Evolutionary conservation across 2,113 vertebrate species (phyloP), one percentile per base, ranked within the genome.

Genomic region (Coptodon bakossiorum): DNA sequence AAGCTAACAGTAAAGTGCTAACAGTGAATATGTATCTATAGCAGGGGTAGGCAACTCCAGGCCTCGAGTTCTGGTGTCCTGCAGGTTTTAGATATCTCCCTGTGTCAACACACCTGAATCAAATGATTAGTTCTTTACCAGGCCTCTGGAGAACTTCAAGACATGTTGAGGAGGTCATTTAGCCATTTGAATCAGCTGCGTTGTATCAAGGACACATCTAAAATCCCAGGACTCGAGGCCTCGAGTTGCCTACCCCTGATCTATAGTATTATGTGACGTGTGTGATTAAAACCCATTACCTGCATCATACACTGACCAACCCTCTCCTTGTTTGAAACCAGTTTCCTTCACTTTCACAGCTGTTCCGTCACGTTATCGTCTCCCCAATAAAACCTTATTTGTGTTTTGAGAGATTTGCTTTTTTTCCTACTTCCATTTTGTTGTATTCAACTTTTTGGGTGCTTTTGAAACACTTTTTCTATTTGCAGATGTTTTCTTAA

Each of bases 181-280:
- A 59, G 7, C 4, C 0, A 16, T 59, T 59, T 29, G 9, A 59
- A 59, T 59, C 24, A 59, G 56, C 24, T 9, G 13, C 0, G 13
- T 29, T 59, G 24, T 16, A 29, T 59, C 56, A 59, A 5, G 56
- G 24, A 59, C 24, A 59, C 24, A 59, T 59, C 56, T 59, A 59
- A 59, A 59, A 59, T 29, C 56, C 13, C 1, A 59, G 56, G 56
- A 59, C 24, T 59, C 5, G 5, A 59, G 56, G 27, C 56, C 13
- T 59, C 1, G 1, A 0, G 54, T 16, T 57, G 0, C 54, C 54
- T 57, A 57, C 54, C 24, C 54, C 54, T 57, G 24, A 56, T 13
- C 22, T 31, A 31, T 17, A 59, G 56, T 29, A 29, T 59, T 59
- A 59, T 59, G 24, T 29, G 57, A 61, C 3, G 3, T 31, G 29